Conservation (phyloP, 2,113 vertebrate species). For the Pionites leucogaster region DNA sequence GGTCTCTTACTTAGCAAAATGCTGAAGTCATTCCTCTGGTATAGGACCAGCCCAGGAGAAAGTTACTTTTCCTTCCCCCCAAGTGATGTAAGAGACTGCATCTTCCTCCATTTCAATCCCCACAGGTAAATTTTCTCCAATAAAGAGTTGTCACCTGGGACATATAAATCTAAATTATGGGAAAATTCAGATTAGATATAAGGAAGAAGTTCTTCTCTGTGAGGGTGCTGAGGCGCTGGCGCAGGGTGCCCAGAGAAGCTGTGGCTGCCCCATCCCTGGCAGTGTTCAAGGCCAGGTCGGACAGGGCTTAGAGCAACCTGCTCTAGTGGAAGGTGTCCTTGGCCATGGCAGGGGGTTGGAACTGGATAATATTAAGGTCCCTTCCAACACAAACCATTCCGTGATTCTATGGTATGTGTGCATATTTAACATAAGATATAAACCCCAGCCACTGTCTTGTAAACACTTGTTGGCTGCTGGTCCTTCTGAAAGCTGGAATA, state of each 20-base stretch:
- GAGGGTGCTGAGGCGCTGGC: not conserved
- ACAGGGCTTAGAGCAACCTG: not conserved
- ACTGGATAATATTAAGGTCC: not conserved
- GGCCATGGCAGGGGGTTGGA: not conserved
- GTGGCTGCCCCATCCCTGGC: not conserved
- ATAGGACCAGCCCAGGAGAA: not conserved
- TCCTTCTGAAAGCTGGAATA: not conserved
- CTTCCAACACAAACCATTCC: not conserved
- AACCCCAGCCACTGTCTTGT: not conserved
- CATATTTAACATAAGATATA: not conserved
- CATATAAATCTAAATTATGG: not conserved
- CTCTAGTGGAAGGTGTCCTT: not conserved
- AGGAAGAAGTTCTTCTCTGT: not conserved
- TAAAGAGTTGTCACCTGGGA: not conserved
- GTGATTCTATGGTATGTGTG: not conserved
- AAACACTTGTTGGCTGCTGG: not conserved
- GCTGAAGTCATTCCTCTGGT: not conserved
- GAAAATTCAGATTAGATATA: not conserved
- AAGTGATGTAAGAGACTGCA: not conserved
- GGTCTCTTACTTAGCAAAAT: not conserved
- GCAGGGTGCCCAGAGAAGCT: not conserved
- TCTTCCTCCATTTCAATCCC: not conserved
- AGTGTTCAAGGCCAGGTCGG: not conserved
- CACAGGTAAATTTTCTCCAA: not conserved
- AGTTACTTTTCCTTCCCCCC: not conserved